A percentile compares a stretch with the other conserved stretches of the same genome.
These are phyloP conservation scores for Colistium nudipinnis DNA, from an alignment of 2,113 vertebrate species.

Conservation along the genomic window DNA sequence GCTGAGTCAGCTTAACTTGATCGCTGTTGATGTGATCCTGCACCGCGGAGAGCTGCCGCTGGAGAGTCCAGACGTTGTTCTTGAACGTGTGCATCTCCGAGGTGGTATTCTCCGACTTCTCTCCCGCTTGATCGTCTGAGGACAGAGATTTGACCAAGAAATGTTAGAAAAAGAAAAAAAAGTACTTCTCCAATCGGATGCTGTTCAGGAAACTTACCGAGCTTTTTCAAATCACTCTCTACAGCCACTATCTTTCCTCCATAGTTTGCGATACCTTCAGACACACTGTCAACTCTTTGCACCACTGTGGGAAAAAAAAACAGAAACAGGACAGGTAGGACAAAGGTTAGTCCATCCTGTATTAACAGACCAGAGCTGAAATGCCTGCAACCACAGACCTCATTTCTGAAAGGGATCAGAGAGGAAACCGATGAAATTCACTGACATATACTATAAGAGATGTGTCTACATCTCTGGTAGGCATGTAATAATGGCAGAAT, in stretches of 20 bases:
- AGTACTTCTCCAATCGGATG: background rate
- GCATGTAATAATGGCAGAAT: constrained; percentile 66
- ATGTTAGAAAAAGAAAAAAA: background rate
- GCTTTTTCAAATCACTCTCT: constrained; percentile 91
- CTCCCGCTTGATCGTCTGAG: constrained; percentile 89
- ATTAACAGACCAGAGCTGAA: constrained; percentile 54
- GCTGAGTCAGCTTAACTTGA: constrained; percentile 88
- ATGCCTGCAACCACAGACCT: constrained; percentile 69
- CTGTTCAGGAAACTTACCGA: constrained; percentile 83
- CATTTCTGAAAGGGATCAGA: constrained; percentile 69
- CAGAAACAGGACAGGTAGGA: constrained; percentile 49
- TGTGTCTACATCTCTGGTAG: constrained; percentile 50
- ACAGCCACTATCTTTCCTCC: constrained; percentile 91
- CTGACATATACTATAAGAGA: constrained; percentile 38
- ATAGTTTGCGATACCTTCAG: constrained; percentile 90
- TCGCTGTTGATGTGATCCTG: constrained; percentile 88
- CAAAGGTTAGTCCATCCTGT: constrained; percentile 53
- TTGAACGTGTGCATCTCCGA: constrained; percentile 92
- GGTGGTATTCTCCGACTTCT: constrained; percentile 90
- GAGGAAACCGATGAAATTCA: constrained; percentile 36
- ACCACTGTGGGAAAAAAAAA: constrained; percentile 94
- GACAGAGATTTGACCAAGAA: constrained; percentile 17
- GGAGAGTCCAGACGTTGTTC: constrained; percentile 87
- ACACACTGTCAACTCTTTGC: constrained; percentile 94
- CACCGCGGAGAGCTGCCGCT: constrained; percentile 89